Percentiles rank a stretch among this genome's conserved stretches.
Conservation (phyloP, 2,888 invertebrate genomes). For the Pogonocherus hispidulus region DNA sequence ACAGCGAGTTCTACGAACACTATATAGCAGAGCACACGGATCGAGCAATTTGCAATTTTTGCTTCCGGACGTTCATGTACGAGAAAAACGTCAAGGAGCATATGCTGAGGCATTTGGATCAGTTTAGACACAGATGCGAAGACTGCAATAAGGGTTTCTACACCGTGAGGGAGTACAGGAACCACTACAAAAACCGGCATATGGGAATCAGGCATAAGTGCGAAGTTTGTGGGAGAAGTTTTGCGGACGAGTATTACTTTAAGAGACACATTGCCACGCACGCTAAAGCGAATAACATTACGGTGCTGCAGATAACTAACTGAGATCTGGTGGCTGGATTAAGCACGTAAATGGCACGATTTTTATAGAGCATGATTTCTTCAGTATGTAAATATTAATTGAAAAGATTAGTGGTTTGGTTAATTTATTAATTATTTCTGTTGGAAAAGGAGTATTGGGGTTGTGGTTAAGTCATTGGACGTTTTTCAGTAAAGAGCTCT, state of each 20-base stretch:
- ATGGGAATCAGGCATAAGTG: slow-evolving; percentile 67
- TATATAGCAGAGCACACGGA: slow-evolving; percentile 64
- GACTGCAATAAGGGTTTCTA: slow-evolving; percentile 68
- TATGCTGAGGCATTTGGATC: slow-evolving; percentile 66
- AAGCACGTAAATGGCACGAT: neutral
- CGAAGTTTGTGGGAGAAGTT: slow-evolving; percentile 65
- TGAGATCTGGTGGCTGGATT: slow-evolving; percentile 1
- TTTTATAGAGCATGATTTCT: neutral
- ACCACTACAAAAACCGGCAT: slow-evolving; percentile 67
- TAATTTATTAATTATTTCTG: no score
- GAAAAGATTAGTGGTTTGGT: no score
- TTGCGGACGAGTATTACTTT: slow-evolving; percentile 67
- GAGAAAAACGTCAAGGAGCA: slow-evolving; percentile 68
- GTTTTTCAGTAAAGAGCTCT: no score
- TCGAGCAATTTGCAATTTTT: slow-evolving; percentile 66
- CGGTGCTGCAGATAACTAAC: slow-evolving; percentile 30
- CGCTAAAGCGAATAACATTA: slow-evolving; percentile 52
- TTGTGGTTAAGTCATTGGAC: no score
- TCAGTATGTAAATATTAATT: no score
- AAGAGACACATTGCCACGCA: slow-evolving; percentile 66
- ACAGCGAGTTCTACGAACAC: slow-evolving; percentile 65
- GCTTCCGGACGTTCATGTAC: slow-evolving; percentile 67
- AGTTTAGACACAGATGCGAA: slow-evolving; percentile 66
- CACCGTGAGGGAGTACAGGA: slow-evolving; percentile 66
- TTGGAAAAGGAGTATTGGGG: no score